A percentile compares a stretch with the other conserved stretches of the same genome.
These are phyloP conservation scores for Cynopterus brachyotis DNA, from an alignment of 2,113 vertebrate genomes.

Conservation along the genomic window DNA sequence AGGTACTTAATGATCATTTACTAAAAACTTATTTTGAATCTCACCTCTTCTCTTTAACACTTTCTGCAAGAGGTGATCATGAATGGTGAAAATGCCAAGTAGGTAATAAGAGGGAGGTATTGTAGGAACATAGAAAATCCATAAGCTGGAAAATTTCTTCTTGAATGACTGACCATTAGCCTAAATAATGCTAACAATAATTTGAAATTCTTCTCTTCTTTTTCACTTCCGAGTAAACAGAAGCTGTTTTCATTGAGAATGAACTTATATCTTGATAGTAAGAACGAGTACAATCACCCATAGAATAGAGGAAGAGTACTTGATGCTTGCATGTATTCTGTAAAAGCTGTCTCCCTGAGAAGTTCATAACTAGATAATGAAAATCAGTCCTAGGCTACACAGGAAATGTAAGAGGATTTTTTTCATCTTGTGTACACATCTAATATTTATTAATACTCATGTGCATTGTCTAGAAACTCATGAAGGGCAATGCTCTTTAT, in stretches of 20 bases:
- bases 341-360: constrained; percentile 36
- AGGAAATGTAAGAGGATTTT: constrained; percentile 41
- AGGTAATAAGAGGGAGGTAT: neutral
- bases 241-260: constrained; percentile 61
- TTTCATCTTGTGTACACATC: neutral
- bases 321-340: neutral
- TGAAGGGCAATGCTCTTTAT: neutral
- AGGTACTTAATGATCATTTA: neutral
- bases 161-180: neutral
- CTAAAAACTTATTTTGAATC: constrained; percentile 18
- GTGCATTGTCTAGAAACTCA: neutral
- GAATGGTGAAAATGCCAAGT: neutral
- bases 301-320: constrained; percentile 21
- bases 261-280: neutral
- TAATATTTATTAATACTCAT: neutral
- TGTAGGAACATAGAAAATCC: neutral
- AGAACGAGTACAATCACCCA: neutral
- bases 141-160: neutral
- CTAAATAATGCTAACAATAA: neutral
- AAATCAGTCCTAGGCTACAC: constrained; percentile 68
- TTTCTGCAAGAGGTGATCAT: neutral
- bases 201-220: constrained; percentile 54
- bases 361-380: constrained; percentile 63
- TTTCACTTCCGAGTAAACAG: neutral
- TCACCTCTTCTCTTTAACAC: neutral